Percentiles rank a stretch among this genome's conserved stretches.
phyloP scores from a whole-genome alignment of 2,888 invertebrate genomes.

The Drosophila borborema region DNA sequence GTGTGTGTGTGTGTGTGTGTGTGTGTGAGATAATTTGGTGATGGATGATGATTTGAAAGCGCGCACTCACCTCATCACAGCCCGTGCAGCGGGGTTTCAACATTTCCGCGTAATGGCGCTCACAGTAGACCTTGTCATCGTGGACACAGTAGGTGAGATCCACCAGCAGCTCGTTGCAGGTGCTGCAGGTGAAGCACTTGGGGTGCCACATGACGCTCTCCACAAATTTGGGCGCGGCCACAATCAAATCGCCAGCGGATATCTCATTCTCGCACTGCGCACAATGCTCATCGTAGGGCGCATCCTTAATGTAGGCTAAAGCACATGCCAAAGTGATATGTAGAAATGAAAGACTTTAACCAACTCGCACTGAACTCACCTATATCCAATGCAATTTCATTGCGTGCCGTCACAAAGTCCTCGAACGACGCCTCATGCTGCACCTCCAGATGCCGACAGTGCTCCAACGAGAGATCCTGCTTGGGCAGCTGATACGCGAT shows the following conservation, averaged over 20 bases:
- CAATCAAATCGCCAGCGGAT: constrained; percentile 92
- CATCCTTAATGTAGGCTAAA: constrained; percentile 88
- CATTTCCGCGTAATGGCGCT: constrained; percentile 98
- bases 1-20: background rate
- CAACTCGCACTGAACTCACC: constrained; percentile 86
- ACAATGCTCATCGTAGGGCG: constrained; percentile 89
- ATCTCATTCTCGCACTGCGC: constrained; percentile 93
- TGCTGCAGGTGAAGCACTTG: constrained; percentile 95
- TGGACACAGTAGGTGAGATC: constrained; percentile 98
- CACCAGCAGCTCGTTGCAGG: constrained; percentile 96
- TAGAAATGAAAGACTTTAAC: background rate
- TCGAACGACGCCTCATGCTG: constrained; percentile 93
- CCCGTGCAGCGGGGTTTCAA: constrained; percentile 97
- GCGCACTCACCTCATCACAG: constrained; percentile 96
- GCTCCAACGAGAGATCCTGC: constrained; percentile 95
- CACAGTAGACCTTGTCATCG: constrained; percentile 95
- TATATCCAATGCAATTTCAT: constrained; percentile 98
- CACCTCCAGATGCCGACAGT: constrained; percentile 93
- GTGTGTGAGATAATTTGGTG: constrained; percentile 37
- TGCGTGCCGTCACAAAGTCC: constrained; percentile 96
- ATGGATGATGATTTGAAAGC: constrained; percentile 6
- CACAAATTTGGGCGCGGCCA: constrained; percentile 93
- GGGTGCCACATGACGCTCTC: constrained; percentile 94
- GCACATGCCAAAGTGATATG: background rate
- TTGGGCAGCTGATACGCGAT: constrained; percentile 96